A percentile compares a stretch with the other conserved stretches of the same genome.
phyloP scores from a whole-genome alignment of 2,113 vertebrate species.

The Calidris pugnax region DNA sequence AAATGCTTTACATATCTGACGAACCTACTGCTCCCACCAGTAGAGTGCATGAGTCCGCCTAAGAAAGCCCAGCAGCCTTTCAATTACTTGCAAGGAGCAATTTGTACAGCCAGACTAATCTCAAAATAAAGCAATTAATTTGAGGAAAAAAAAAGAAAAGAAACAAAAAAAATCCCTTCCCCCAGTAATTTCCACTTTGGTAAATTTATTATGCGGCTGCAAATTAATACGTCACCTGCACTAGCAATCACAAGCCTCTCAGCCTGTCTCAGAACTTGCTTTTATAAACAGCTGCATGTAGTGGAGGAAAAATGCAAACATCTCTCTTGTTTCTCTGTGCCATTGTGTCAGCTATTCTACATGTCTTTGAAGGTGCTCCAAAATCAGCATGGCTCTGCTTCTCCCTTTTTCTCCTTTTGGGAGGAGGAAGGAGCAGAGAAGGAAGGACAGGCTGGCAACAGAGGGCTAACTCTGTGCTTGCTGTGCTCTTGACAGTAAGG shows the following conservation, averaged over 20 bases:
- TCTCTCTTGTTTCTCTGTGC: slow-evolving; percentile 9
- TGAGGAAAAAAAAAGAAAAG: neutral
- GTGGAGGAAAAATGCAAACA: slow-evolving; percentile 51
- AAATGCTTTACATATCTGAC: neutral
- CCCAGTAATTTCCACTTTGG: neutral
- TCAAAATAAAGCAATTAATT: slow-evolving; percentile 25
- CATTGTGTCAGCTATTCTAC: slow-evolving; percentile 57
- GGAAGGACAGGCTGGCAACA: slow-evolving; percentile 17
- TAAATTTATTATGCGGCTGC: neutral
- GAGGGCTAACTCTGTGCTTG: slow-evolving; percentile 7
- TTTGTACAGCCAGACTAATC: slow-evolving; percentile 13
- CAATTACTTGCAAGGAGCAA: neutral
- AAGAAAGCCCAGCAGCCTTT: slow-evolving; percentile 5
- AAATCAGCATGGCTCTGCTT: slow-evolving; percentile 44
- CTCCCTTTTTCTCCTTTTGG: slow-evolving; percentile 31
- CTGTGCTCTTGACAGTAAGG: slow-evolving; percentile 34
- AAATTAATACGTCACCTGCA: slow-evolving; percentile 36
- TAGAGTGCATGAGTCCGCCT: neutral
- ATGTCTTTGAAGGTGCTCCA: slow-evolving; percentile 59
- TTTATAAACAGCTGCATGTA: slow-evolving; percentile 48
- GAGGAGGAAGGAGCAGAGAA: slow-evolving; percentile 28
- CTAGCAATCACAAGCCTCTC: slow-evolving; percentile 1
- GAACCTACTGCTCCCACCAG: slow-evolving; percentile 3
- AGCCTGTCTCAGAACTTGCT: slow-evolving; percentile 12
- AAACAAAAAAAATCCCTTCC: neutral